phyloP scores from a whole-genome alignment of 2,113 vertebrate genomes.

The Tricholaema leucomelas region DNA sequence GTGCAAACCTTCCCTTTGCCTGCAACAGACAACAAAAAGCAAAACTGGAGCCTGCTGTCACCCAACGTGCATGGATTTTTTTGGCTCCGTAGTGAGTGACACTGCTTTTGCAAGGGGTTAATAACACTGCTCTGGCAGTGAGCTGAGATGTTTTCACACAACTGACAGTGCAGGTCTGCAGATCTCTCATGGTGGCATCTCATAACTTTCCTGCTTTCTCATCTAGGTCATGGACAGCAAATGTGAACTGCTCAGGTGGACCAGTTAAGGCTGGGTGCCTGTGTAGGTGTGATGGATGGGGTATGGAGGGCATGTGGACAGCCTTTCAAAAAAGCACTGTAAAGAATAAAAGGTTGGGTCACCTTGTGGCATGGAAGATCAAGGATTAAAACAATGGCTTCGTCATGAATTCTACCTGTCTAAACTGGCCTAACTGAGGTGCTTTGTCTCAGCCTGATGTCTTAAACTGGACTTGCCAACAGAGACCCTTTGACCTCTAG shows the following conservation, averaged over 20 bases:
- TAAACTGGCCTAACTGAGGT: background rate
- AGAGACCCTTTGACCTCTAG: background rate
- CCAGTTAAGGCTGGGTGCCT: background rate
- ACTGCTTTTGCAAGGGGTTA: background rate
- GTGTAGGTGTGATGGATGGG: background rate
- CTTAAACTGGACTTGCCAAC: background rate
- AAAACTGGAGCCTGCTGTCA: background rate
- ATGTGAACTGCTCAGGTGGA: background rate
- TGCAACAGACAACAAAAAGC: background rate
- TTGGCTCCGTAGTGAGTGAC: background rate
- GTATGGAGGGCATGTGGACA: accelerated
- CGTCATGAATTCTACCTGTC: background rate
- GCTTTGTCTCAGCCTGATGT: background rate
- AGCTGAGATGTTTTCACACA: background rate
- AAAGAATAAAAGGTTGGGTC: background rate
- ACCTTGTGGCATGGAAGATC: too few relatives aligned
- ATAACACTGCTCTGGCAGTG: background rate
- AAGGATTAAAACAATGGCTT: background rate
- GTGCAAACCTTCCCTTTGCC: too few relatives aligned
- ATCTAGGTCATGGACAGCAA: background rate
- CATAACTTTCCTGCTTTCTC: background rate
- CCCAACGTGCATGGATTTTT: background rate
- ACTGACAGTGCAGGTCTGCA: background rate
- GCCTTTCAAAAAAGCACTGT: background rate
- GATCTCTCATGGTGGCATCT: accelerated